Base-by-base conservation (phyloP, 1,140 invertebrate species). In the Hyphantria cunea region DNA sequence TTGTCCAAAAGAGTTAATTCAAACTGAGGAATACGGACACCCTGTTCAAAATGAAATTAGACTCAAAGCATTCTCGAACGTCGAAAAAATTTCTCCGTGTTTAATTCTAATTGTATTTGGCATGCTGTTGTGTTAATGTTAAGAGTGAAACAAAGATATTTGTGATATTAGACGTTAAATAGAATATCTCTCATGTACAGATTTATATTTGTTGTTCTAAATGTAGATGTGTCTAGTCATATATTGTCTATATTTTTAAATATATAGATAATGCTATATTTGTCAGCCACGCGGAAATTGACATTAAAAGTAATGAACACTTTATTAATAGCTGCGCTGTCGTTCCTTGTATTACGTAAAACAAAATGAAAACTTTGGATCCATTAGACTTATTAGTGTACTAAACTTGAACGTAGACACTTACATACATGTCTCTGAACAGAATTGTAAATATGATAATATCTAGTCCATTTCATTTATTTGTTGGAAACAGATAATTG, bases 81-180 rank as follows among this genome's bases (percentile, higher is more conserved):
- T 74, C 13, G 50, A 54, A 44, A 77, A 59, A 64, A 66, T 72
- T 52, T 63, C 76, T 41, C 76, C 82, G 6, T 75, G 66, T 62
- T 71, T 80, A 12, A 33, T 77, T 12, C 56, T 84, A 15, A 15
- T 79, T 47, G 9, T 78, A 64, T 58, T 88, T 37, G 34, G 39
- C 7, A 58, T 72, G 59, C 55, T 84, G 62, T 51, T 88, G 52
- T 66, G 81, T 71, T 85, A 78, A 80, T 68, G 49, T 52, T 54
- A 63, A 69, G 63, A 62, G 55, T 54, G 51, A 67, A 56, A 79
- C 67, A 74, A 82, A 81, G 44, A 70, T 76, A 70, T 86, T 87
- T 88, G 85, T 89, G 85, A 89, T 88, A 88, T 82, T 88, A 89
- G 85, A 77, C 53, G 67, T 76, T 82, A 86, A 72, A 74, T 74